A percentile compares a stretch with the other conserved stretches of the same genome.
Evolutionary conservation across 2,113 vertebrate genomes (phyloP).

Genomic region (Peucedramus taeniatus): DNA sequence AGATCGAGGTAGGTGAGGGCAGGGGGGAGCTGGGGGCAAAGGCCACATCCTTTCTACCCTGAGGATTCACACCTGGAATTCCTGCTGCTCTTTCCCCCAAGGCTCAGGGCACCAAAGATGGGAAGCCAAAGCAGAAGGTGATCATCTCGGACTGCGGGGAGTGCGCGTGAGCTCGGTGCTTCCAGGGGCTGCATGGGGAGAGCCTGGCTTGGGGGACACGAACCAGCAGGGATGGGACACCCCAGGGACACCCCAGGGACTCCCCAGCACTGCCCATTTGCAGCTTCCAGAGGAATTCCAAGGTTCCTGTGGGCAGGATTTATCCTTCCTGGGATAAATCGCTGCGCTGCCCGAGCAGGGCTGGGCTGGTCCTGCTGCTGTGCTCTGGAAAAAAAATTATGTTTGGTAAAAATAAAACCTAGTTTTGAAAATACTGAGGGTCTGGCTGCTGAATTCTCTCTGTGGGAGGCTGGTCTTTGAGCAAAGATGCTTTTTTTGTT

Average conservation of each 20-base stretch:
- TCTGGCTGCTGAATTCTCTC: neutral
- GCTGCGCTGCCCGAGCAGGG: fast-evolving
- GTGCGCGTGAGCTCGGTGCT: slow-evolving; percentile 63
- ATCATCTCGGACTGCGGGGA: slow-evolving; percentile 95
- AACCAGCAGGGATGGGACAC: neutral
- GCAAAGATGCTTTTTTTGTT: neutral
- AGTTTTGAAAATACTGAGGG: neutral
- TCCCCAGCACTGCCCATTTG: neutral
- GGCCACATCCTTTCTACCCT: fast-evolving
- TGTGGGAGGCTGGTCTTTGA: neutral
- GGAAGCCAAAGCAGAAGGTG: slow-evolving; percentile 93
- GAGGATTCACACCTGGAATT: fast-evolving
- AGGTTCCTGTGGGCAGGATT: neutral
- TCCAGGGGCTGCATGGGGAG: neutral
- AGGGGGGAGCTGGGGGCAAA: fast-evolving
- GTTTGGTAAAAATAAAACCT: slow-evolving; percentile 22
- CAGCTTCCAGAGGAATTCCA: fast-evolving
- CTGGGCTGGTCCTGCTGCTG: neutral
- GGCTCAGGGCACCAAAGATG: slow-evolving; percentile 91
- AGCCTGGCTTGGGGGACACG: neutral
- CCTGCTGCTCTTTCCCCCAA: slow-evolving; percentile 28
- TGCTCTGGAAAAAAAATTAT: neutral
- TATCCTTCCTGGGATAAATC: fast-evolving
- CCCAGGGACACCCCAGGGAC: fast-evolving
- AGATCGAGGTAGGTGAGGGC: slow-evolving; percentile 81